Base-by-base conservation (phyloP, 2,888 invertebrate species). In the Seladonia tumulorum region DNA sequence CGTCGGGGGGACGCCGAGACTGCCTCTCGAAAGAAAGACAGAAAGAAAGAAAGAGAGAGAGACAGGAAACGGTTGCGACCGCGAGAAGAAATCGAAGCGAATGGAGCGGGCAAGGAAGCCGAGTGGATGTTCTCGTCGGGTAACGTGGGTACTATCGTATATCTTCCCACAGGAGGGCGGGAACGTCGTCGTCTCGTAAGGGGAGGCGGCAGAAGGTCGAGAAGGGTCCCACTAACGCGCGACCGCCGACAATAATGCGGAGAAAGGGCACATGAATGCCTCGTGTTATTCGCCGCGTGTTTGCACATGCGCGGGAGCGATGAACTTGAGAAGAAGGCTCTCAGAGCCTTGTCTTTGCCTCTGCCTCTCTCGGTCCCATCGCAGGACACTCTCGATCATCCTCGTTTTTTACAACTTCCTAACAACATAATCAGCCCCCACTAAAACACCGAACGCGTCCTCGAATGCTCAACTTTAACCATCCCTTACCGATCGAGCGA, bases 281-380 rank as follows among this genome's bases (percentile, higher is more conserved):
- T 88, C 88, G 91, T 89, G 87, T 85, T 85, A 87, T 87, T 87
- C 89, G 91, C 88, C 89, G 89, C 88, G 90, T 91, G 92, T 94
- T 93, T 93, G 92, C 92, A 93, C 94, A 93, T 93, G 92, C 92
- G 92, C 93, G 93, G 91, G 94, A 92, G 93, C 94, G 93, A 93
- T 94, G 94, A 94, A 94, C 94, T 93, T 93, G 92, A 87, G 88
- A 89, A 88, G 84, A 88, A 89, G 83, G 85, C 72, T 29, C 78
- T 85, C 77, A n/a, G 71, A 79, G 66, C 70, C 63, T 29, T 63
- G 78, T 53, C 82, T 88, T 86, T 73, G 84, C 83, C 79, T 83
- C 77, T 80, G 83, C 73, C 66, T 49, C 74, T 16, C 39, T 57
- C 25, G 35, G 68, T 35, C 71, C 45, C 78, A 75, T 81, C 49